A percentile compares a stretch with the other conserved stretches of the same genome.
Evolutionary conservation across 2,888 invertebrate genomes (phyloP).

Genomic region (Argyresthia albistria): DNA sequence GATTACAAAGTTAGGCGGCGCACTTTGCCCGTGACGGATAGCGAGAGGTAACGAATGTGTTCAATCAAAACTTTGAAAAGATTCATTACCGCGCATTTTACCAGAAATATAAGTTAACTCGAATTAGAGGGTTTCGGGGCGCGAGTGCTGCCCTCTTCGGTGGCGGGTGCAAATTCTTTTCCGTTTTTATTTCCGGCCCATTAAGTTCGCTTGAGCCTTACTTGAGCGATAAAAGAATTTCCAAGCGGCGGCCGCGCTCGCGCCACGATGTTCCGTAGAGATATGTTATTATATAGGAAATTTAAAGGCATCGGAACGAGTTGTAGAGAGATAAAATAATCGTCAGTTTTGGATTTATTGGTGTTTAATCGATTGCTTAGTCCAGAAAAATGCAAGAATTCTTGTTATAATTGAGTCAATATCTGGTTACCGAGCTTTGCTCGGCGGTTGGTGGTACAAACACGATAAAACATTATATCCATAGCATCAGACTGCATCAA

Average conservation of each 20-base stretch:
- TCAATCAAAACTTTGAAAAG: constrained; percentile 64
- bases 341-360: too few relatives aligned
- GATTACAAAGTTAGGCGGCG: constrained; percentile 43
- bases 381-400: too few relatives aligned
- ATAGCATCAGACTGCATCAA: too few relatives aligned
- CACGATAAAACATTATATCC: too few relatives aligned
- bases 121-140: constrained; percentile 16
- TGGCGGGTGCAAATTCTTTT: constrained; percentile 21
- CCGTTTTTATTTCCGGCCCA: constrained; percentile 32
- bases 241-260: background rate
- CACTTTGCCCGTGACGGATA: constrained; percentile 52
- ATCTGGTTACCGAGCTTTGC: too few relatives aligned
- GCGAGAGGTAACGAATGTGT: constrained; percentile 56
- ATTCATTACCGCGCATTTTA: constrained; percentile 56
- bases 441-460: too few relatives aligned
- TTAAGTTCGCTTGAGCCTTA: constrained; percentile 7
- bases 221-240: constrained; percentile 4
- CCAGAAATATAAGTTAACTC: constrained; percentile 44
- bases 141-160: constrained; percentile 27
- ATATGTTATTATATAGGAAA: too few relatives aligned
- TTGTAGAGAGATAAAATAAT: too few relatives aligned
- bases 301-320: too few relatives aligned
- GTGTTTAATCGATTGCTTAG: too few relatives aligned
- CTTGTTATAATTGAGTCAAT: too few relatives aligned
- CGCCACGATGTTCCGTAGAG: too few relatives aligned